Evolutionary conservation across 2,113 vertebrate genomes (phyloP), one percentile per base, ranked within the genome.

Genomic region (Mirounga angustirostris): DNA sequence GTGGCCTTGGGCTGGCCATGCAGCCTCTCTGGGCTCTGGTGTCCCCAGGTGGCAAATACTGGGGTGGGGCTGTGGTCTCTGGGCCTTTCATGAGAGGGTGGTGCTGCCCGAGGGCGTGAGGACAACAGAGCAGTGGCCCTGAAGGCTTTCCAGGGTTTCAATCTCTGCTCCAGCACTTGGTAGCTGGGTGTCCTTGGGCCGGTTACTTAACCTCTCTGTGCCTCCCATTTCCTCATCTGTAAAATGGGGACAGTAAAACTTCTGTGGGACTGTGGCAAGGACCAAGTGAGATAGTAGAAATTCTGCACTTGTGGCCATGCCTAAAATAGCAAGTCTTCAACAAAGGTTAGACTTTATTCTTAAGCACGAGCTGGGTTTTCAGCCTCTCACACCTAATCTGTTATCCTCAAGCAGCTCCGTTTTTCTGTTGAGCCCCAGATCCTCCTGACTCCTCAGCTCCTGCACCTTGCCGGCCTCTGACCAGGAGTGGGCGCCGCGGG

Each of bases 401-500:
- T 46, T 21, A 7, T 33, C 18, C 71, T 69, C 59, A 33, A 1
- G 16, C 30, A 10, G 79, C 59, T 79, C 52, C 6, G 0, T 11
- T 30, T n/a, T 28, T 76, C 73, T 28, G 12, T 18, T 46, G 69
- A 76, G 19, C 28, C 58, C 1, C 5, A 12, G 26, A 4, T 16
- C 76, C 24, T 33, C 24, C 54, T 63, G 54, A 61, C 40, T 33
- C 13, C 12, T 18, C 2, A 5, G 65, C 30, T 61, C 21, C 14
- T 2, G 89, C 3, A 10, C 22, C 67, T 2, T 63, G 21, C n/a
- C 54, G 2, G 33, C 76, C 59, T 67, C 33, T 52, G 93, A 13
- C 0, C 9, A 1, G 56, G 63, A 71, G 61, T 30, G 1, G 50
- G 92, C 0, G 0, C 73, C 4, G 46, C 13, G 24, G 50, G 30